Base-by-base conservation (phyloP, 2,797 vertebrate species). In the Molossus molossus region DNA sequence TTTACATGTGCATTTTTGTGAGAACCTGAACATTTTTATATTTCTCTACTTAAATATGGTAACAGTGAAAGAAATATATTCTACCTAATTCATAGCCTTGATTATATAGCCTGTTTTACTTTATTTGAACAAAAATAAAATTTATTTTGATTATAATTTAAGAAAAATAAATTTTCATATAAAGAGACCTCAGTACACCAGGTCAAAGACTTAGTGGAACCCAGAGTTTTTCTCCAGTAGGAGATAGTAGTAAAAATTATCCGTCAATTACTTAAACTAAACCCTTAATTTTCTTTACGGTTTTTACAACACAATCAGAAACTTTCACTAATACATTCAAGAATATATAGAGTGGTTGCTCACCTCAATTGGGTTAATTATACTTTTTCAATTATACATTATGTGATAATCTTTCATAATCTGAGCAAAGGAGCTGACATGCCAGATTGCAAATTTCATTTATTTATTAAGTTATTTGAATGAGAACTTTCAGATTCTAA, bases 401-500 rank as follows among this genome's bases (percentile, higher is more conserved):
- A 27, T 40, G 12, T 87, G 33, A 69, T 64, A 62, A 91, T 80
- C 50, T 79, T 15, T 29, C 3, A 37, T 50, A 25, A 89, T 2
- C 20, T 58, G 57, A 84, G 20, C 45, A 53, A 94, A 94, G 37
- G 18, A 65, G 14, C 27, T 90, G 48, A 79, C 20, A 57, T 64
- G 87, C 58, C 18, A 88, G 13, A 60, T 33, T 20, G 0, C 2
- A 84, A 45, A 25, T 29, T 86, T 64, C 67, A 29, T 72, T 45
- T 50, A 12, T 58, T n/a, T n/a, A 79, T 48, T 75, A 76, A 77
- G 2, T 11, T 75, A 40, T 45, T 60, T 91, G n/a, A 90, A 67
- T 94, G 57, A 73, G 57, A 93, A 64, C 21, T 65, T 81, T 91
- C 13, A 55, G 40, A 86, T 85, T 87, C 53, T 33, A 48, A 70